Percentiles rank a stretch among this genome's conserved stretches.
Conservation (phyloP, 1,140 invertebrate genomes). For the Apis mellifera region Amel_HAv3.1 CM009945.2:4539501-4540000, state of each 20-base stretch:
- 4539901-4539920: too few relatives aligned
- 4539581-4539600: not conserved
- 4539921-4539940: too few relatives aligned
- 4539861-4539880: too few relatives aligned
- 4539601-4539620: not conserved
- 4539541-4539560: too few relatives aligned
- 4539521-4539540: too few relatives aligned
- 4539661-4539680: slow-evolving; percentile 63
- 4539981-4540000: too few relatives aligned
- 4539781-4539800: slow-evolving; percentile 72
- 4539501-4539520: too few relatives aligned
- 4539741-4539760: slow-evolving; percentile 75
- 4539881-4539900: too few relatives aligned
- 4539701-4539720: slow-evolving; percentile 76
- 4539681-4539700: slow-evolving; percentile 74
- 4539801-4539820: not conserved
- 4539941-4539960: too few relatives aligned
- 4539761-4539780: slow-evolving; percentile 83
- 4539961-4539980: too few relatives aligned
- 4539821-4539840: too few relatives aligned
- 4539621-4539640: slow-evolving; percentile 35
- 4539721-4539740: slow-evolving; percentile 74
- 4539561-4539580: too few relatives aligned
- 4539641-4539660: slow-evolving; percentile 28
- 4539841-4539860: not conserved